Evolutionary conservation across 2,888 invertebrate genomes (phyloP), one percentile per base, ranked within the genome.

Genomic region (Amphipoea lucens): DNA sequence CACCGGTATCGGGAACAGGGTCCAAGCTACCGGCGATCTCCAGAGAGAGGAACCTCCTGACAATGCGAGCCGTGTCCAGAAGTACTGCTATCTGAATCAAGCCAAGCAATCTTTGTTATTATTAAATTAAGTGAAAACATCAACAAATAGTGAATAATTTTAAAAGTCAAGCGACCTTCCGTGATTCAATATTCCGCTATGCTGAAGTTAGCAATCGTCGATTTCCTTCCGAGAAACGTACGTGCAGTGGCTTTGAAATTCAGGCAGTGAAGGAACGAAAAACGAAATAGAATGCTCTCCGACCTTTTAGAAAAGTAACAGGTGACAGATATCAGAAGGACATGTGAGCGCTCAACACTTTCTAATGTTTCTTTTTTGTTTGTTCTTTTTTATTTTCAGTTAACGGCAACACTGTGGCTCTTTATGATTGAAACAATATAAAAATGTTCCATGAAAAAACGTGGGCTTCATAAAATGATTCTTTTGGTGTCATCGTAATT

Each of bases 271-370:
- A 62, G 62, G 45, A 29, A 68, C n/a, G 17, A 12, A 29, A 62
- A 54, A 29, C 42, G 40, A 48, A 83, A 45, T 63, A 29, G 36
- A 75, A 82, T 62, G 45, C 40, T 29, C 23, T 60, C 40, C 6
- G 45, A 60, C 40, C 36, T 68, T 45, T 82, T 82, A 23, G 17
- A 68, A 68, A 80, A 29, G 62, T 76, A 54, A 68, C 67, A 76
- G 76, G 62, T 76, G 83, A 68, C 62, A 82, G 51, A 76, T 82
- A 42, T 51, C n/a, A n/a, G 36, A 42, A 62, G 75, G 42, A 23
- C 42, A 62, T 51, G 60, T 29, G 17, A 9, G 12, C n/a, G 5
- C 51, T 66, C 20, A 5, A 7, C 1, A 42, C 1, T 51, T 74
- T 36, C 20, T 36, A 3, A 11, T 51, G 17, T 40, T 29, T 45